Evolutionary conservation across 1,140 invertebrate species (phyloP).

Genomic region (Drosophila auraria): DNA sequence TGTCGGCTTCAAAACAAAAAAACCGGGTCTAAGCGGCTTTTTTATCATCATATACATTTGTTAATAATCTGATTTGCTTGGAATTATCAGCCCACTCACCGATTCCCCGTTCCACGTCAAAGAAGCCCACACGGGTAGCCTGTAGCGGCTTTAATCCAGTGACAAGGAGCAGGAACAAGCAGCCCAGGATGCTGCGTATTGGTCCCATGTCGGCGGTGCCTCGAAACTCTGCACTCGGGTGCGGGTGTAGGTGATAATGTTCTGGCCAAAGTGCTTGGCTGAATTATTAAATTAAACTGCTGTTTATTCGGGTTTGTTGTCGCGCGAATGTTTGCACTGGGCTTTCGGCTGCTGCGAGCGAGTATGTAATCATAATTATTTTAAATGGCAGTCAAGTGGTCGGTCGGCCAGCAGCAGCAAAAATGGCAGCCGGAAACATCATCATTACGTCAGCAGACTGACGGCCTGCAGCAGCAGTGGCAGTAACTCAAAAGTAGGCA

Average conservation of each 20-base stretch:
- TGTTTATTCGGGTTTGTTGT: constrained; percentile 44
- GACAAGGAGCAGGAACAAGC: constrained; percentile 62
- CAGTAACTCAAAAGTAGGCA: constrained; percentile 53
- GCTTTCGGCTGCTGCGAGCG: constrained; percentile 10
- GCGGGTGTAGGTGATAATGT: constrained; percentile 40
- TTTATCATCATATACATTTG: constrained; percentile 1
- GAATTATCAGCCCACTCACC: constrained; percentile 23
- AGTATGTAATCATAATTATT: constrained; percentile 64
- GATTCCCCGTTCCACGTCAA: constrained; percentile 26
- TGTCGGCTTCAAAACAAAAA: not conserved
- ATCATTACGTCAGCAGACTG: not conserved
- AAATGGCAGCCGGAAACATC: constrained; percentile 30
- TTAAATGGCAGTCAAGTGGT: constrained; percentile 60
- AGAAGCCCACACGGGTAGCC: not conserved
- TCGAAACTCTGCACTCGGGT: constrained; percentile 19
- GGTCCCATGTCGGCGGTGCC: constrained; percentile 71
- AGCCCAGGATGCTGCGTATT: constrained; percentile 63
- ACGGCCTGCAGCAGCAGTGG: constrained; percentile 2
- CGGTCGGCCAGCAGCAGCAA: constrained; percentile 16
- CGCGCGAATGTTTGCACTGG: constrained; percentile 26
- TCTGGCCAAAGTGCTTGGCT: constrained; percentile 63
- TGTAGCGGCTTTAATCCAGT: constrained; percentile 57
- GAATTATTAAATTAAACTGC: constrained; percentile 77
- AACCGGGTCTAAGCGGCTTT: constrained; percentile 27
- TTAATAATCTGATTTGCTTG: constrained; percentile 47